Percentiles rank a stretch among this genome's conserved stretches.
Evolutionary conservation across 2,797 vertebrate species (phyloP).

Genomic region (Mionectes olivaceus): DNA sequence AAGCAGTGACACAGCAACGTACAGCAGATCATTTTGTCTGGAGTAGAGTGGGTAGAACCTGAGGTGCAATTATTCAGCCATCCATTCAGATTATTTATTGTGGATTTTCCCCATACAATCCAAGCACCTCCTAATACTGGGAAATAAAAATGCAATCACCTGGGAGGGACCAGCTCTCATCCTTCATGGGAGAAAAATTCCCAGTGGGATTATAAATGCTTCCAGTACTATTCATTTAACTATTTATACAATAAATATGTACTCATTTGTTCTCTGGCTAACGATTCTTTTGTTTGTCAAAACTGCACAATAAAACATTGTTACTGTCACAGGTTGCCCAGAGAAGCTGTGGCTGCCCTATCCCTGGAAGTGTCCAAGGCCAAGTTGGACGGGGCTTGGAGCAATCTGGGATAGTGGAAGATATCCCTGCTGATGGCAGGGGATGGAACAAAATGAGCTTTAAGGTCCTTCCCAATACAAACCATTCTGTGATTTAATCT

Average conservation of each 20-base stretch:
- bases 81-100: background rate
- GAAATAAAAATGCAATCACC: too few relatives aligned
- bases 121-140: background rate
- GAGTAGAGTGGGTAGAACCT: background rate
- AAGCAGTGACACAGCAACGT: background rate
- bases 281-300: background rate
- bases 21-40: fast-evolving
- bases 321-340: background rate
- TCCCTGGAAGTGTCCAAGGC: background rate
- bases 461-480: background rate
- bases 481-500: background rate
- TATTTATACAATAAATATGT: background rate
- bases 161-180: background rate
- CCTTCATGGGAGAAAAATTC: fast-evolving
- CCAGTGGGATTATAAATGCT: background rate
- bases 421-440: background rate
- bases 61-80: background rate
- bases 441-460: fast-evolving
- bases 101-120: fast-evolving
- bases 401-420: background rate
- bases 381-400: background rate
- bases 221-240: background rate
- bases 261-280: background rate
- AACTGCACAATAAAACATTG: background rate
- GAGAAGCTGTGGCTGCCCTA: background rate